Evolutionary conservation across 2,888 invertebrate genomes (phyloP).

Genomic region (Drosophila nr. perissopoda): DNA sequence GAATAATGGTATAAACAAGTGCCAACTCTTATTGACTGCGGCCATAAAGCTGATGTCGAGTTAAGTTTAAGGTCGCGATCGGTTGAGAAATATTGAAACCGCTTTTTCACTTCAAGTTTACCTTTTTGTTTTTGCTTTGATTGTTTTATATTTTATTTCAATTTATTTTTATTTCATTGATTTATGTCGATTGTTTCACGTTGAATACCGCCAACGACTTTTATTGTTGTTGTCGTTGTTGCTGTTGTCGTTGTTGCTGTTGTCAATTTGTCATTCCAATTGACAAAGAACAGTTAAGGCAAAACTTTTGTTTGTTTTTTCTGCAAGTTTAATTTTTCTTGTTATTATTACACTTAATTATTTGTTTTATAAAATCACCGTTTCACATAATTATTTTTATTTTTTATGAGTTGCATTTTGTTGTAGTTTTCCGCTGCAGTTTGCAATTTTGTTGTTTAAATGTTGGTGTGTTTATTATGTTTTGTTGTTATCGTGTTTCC

Average conservation of each 20-base stretch:
- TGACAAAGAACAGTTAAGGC: slow-evolving; percentile 42
- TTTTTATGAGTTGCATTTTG: slow-evolving; percentile 28
- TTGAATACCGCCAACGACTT: slow-evolving; percentile 57
- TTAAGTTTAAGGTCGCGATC: slow-evolving; percentile 64
- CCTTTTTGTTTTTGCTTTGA: slow-evolving; percentile 46
- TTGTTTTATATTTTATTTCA: slow-evolving; percentile 29
- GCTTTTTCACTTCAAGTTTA: slow-evolving; percentile 66
- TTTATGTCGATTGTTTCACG: slow-evolving; percentile 47
- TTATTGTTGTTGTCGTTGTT: slow-evolving; percentile 41
- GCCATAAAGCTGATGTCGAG: slow-evolving; percentile 14
- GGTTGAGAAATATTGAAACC: slow-evolving; percentile 70
- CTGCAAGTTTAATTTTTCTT: slow-evolving; percentile 2
- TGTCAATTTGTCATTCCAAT: slow-evolving; percentile 63
- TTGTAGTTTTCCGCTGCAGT: slow-evolving; percentile 16
- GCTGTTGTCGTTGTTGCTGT: slow-evolving; percentile 38
- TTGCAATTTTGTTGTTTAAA: slow-evolving; percentile 30
- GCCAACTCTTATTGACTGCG: slow-evolving; percentile 13
- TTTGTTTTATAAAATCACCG: slow-evolving; percentile 37
- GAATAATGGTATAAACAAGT: slow-evolving; percentile 2
- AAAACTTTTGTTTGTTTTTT: slow-evolving; percentile 10
- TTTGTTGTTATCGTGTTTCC: slow-evolving; percentile 36
- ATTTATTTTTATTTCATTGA: slow-evolving; percentile 23
- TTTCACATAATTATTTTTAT: slow-evolving; percentile 11
- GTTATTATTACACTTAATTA: slow-evolving; percentile 34
- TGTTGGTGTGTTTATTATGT: slow-evolving; percentile 19